Evolutionary conservation across 2,888 invertebrate genomes (phyloP).

Genomic region (Apodemia zela): DNA sequence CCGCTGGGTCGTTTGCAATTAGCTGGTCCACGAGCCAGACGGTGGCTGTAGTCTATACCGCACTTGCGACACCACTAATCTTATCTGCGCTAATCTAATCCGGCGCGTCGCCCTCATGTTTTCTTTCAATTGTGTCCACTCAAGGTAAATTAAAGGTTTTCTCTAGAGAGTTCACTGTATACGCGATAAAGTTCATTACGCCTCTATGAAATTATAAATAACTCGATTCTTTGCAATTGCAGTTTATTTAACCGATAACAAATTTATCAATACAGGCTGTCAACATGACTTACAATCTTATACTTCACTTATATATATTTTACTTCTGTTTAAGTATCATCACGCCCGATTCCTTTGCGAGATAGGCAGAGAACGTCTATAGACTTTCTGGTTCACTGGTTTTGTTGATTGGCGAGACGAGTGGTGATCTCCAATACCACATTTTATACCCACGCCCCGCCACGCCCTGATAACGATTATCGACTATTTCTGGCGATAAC

Average conservation of each 20-base stretch:
- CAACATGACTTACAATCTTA: neutral
- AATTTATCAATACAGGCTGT: constrained; percentile 3
- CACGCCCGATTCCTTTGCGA: no score
- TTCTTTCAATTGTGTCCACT: constrained; percentile 78
- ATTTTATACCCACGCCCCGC: no score
- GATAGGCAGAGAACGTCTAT: no score
- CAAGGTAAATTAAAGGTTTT: constrained; percentile 74
- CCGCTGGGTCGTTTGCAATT: no score
- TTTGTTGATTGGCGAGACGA: no score
- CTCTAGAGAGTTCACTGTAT: constrained; percentile 60
- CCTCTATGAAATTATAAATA: constrained; percentile 29
- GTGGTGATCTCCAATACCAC: no score
- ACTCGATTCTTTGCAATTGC: constrained; percentile 19
- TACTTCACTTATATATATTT: no score
- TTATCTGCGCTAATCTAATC: constrained; percentile 76
- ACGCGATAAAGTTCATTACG: constrained; percentile 51
- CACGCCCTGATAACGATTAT: no score
- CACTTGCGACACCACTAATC: constrained; percentile 62
- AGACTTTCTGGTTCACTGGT: no score
- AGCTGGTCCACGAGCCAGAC: constrained; percentile 32
- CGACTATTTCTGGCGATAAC: no score
- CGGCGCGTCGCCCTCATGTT: constrained; percentile 70
- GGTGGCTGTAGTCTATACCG: constrained; percentile 37
- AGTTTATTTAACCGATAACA: constrained; percentile 15
- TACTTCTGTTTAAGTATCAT: no score